Evolutionary conservation across 2,888 invertebrate genomes (phyloP), one percentile per base, ranked within the genome.

Genomic region (Cepaea hortensis): DNA sequence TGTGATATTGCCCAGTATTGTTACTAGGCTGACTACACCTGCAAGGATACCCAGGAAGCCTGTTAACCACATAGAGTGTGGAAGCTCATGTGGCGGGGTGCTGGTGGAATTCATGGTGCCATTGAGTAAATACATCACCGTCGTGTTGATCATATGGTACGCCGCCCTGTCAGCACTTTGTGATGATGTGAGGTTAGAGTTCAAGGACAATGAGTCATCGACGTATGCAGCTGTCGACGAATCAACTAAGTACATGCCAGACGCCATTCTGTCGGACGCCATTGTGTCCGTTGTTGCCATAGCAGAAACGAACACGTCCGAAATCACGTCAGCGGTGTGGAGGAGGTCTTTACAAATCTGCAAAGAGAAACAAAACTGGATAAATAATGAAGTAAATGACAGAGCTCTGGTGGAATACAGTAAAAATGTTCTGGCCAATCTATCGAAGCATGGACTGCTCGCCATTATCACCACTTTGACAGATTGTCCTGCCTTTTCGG

Each of bases 1-100:
- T 89, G 99, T 96, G 85, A 99, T 97, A 94, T 99, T 99, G 85
- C 99, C 99, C 20, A 93, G 97, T 88, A 99, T 97, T 0, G 99
- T 99, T 90, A 98, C 95, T 77, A 99, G 95, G 91, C 98, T 98
- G 94, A 98, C 98, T 89, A 98, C 95, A 61, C 97, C 96, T 90
- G 98, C 96, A 92, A 97, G 96, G 81, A 98, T 96, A 50, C 98
- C 98, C 90, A 99, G 97, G 92, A 98, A 96, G 88, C 97, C 96
- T 18, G 98, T 97, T 95, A 98, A 96, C 98, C 98, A 98, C 81
- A 97, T 95, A 87, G 97, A 96, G 94, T 98, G 98, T 9, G 91
- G 91, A 3, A 81, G 70, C 5, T 15, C 62, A 18, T 68, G 23
- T 0, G 80, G 48, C 15, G 75, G 9, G 7, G 20, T 50, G 35